Conservation (phyloP, 2,888 invertebrate species). For the Brachypalpus laphriformis region DNA sequence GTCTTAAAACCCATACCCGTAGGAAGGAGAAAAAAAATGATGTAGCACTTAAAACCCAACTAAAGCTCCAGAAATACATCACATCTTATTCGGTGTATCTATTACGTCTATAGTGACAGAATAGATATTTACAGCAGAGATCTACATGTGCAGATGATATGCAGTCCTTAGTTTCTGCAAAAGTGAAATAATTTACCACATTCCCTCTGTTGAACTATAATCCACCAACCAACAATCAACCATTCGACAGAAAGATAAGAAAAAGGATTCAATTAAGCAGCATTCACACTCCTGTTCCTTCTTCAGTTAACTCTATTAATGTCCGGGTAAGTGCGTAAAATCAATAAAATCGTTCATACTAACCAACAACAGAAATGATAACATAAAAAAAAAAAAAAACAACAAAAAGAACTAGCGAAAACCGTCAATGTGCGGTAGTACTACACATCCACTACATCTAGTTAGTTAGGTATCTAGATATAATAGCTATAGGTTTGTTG, state of each 20-base stretch:
- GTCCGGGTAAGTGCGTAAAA: conserved; percentile 64
- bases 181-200: no score
- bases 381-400: not conserved
- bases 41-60: not conserved
- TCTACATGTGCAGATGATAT: not conserved
- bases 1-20: not conserved
- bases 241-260: not conserved
- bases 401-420: conserved; percentile 5
- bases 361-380: conserved; percentile 18
- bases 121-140: not conserved
- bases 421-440: conserved; percentile 12
- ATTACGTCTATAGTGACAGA: not conserved
- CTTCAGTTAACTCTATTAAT: conserved; percentile 31
- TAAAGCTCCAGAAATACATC: not conserved
- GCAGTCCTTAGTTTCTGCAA: not conserved
- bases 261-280: not conserved
- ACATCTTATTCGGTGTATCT: not conserved
- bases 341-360: conserved; percentile 45
- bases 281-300: not conserved
- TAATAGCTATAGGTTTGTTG: conserved; percentile 17
- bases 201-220: not conserved
- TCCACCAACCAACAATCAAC: not conserved
- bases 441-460: conserved; percentile 4
- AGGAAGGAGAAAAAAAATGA: not conserved
- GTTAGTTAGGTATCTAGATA: conserved; percentile 14